Conservation (phyloP, 2,888 invertebrate genomes). For the Drosophila paramelanica region DNA sequence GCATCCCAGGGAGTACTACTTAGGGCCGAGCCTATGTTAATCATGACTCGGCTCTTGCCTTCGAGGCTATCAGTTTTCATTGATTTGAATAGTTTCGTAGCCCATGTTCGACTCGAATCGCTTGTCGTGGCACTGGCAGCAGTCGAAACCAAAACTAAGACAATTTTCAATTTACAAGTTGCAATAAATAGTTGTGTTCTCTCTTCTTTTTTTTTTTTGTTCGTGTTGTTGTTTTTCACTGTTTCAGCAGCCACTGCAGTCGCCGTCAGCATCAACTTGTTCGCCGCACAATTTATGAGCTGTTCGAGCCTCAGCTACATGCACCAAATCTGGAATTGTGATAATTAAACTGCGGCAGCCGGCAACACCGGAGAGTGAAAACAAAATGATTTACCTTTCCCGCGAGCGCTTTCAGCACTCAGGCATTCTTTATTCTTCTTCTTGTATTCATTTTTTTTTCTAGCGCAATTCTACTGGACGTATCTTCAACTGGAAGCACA, state of each 20-base stretch:
- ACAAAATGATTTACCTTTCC: constrained; percentile 68
- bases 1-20: constrained; percentile 34
- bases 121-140: constrained; percentile 10
- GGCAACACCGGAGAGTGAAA: constrained; percentile 57
- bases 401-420: constrained; percentile 13
- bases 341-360: constrained; percentile 72
- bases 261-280: constrained; percentile 65
- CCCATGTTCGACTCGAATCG: constrained; percentile 27
- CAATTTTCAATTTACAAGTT: constrained; percentile 71
- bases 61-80: constrained; percentile 76
- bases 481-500: constrained; percentile 6
- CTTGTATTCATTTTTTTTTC: background rate
- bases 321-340: constrained; percentile 64
- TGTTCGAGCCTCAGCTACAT: constrained; percentile 39
- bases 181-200: constrained; percentile 45
- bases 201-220: background rate
- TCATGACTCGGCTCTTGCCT: constrained; percentile 68
- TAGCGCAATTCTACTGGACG: constrained; percentile 2
- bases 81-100: constrained; percentile 73
- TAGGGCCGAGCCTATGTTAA: constrained; percentile 70
- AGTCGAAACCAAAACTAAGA: constrained; percentile 33
- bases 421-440: constrained; percentile 12
- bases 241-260: constrained; percentile 24
- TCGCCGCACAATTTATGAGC: constrained; percentile 69
- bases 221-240: background rate